Evolutionary conservation across 2,888 invertebrate genomes (phyloP).

Genomic region (Ypsolopha sequella): DNA sequence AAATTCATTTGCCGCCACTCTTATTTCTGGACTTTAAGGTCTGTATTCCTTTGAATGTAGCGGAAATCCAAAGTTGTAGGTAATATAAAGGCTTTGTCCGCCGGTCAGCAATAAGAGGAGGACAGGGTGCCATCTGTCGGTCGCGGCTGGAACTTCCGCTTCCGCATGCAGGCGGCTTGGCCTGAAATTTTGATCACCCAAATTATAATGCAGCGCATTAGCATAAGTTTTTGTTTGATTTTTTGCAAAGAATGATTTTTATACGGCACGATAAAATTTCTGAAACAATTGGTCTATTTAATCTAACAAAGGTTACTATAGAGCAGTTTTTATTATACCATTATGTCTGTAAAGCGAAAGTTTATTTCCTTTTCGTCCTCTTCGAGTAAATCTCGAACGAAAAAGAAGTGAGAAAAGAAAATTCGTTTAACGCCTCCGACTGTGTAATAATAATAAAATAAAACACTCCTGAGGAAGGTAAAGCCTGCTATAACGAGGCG

Average conservation of each 20-base stretch:
- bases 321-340: too few species aligned
- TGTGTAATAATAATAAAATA: too few species aligned
- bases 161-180: conserved; percentile 36
- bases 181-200: conserved; percentile 48
- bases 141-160: conserved; percentile 35
- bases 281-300: too few species aligned
- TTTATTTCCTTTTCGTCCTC: too few species aligned
- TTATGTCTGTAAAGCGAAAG: too few species aligned
- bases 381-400: too few species aligned
- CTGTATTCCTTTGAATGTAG: not conserved
- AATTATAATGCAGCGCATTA: conserved; percentile 47
- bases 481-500: not conserved
- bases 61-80: not conserved
- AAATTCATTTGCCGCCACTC: conserved; percentile 12
- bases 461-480: too few species aligned
- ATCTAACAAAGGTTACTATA: too few species aligned
- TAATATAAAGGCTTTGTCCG: conserved; percentile 38
- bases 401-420: too few species aligned
- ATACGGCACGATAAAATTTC: too few species aligned
- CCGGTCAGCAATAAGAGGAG: conserved; percentile 63
- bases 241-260: conserved; percentile 6
- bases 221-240: conserved; percentile 19
- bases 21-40: conserved; percentile 13
- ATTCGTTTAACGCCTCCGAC: too few species aligned
- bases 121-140: conserved; percentile 48